These are phyloP conservation scores for Leucosticte australis DNA, from an alignment of 2,113 vertebrate genomes.

Conservation along the genomic window DNA sequence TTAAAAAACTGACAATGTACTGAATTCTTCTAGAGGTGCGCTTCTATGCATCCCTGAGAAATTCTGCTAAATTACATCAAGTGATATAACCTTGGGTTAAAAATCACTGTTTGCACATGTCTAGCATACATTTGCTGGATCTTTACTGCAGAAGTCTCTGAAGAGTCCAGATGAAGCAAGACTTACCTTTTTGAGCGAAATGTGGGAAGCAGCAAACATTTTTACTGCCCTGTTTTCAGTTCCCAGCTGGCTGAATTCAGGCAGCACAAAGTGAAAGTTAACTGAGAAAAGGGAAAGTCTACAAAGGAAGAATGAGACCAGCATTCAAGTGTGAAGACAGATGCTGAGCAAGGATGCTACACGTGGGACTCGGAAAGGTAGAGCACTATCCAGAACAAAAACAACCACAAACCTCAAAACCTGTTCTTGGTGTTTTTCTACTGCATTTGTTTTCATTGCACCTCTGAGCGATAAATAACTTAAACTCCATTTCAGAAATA, in stretches of 20 bases:
- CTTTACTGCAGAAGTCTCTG: neutral
- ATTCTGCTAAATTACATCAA: neutral
- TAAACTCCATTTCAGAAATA: neutral
- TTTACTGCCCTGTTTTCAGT: neutral
- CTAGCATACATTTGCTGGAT: neutral
- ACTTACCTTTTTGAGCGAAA: neutral
- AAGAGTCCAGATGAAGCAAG: neutral
- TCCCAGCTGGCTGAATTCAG: neutral
- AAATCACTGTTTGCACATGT: neutral
- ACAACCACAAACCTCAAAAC: neutral
- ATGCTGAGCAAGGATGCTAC: neutral
- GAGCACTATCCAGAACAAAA: neutral
- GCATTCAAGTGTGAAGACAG: neutral
- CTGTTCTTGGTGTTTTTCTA: neutral
- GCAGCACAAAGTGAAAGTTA: neutral
- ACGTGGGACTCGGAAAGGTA: neutral
- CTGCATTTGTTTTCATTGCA: neutral
- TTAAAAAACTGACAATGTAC: neutral
- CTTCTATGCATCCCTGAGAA: neutral
- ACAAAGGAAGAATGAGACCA: neutral
- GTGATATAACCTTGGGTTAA: neutral
- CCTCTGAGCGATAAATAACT: neutral
- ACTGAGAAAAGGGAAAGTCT: neutral
- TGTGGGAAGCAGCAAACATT: neutral
- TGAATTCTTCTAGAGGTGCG: fast-evolving